phyloP scores from a whole-genome alignment of 1,140 invertebrate species.

The Elysia chlorotica region DNA sequence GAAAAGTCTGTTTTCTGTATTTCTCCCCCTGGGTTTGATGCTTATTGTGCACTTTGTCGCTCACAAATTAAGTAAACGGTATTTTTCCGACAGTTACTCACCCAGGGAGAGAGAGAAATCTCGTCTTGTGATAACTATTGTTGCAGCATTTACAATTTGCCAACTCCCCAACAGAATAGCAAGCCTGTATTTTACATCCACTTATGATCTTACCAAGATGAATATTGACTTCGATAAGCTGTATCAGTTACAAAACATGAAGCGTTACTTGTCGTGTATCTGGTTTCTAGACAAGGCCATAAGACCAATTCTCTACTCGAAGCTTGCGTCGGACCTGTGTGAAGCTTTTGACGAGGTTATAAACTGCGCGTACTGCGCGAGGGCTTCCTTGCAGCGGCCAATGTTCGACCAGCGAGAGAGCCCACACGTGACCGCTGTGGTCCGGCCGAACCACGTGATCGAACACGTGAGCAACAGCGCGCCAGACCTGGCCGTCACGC shows the following conservation, averaged over 20 bases:
- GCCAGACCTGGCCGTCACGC: not conserved
- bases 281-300: constrained; percentile 30
- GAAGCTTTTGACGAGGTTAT: constrained; percentile 40
- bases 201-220: too few species aligned
- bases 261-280: constrained; percentile 32
- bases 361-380: constrained; percentile 30
- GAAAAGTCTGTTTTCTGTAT: constrained; percentile 39
- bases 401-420: not conserved
- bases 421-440: not conserved
- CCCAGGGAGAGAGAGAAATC: constrained; percentile 41
- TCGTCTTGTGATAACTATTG: constrained; percentile 40
- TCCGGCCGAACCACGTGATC: too few species aligned
- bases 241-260: constrained; percentile 20
- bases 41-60: constrained; percentile 45
- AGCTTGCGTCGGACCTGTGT: constrained; percentile 33
- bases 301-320: constrained; percentile 34
- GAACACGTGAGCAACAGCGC: too few species aligned
- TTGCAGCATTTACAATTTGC: constrained; percentile 43
- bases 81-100: constrained; percentile 53
- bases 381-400: not conserved
- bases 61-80: constrained; percentile 43
- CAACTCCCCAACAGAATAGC: constrained; percentile 44
- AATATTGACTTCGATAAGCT: constrained; percentile 24
- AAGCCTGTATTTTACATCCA: constrained; percentile 31
- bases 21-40: constrained; percentile 44